Evolutionary conservation across 2,113 vertebrate species (phyloP).

Genomic region (Solea senegalensis): DNA sequence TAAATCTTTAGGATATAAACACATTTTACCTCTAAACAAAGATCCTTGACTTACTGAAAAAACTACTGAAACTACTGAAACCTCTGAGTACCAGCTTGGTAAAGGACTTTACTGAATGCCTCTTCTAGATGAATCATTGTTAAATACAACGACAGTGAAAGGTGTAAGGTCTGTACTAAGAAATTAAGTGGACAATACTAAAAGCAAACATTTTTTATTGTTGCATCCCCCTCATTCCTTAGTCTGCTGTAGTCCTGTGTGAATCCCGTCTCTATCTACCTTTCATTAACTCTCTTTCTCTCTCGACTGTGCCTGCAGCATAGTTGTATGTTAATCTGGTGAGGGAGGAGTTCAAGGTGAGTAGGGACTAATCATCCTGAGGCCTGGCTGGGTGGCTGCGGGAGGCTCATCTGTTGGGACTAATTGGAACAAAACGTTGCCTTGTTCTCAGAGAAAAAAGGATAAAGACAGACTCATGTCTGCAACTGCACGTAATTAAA

Average conservation of each 20-base stretch:
- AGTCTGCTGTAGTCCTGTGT: neutral
- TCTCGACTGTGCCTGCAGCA: slow-evolving; percentile 53
- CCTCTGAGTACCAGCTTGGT: too few relatives aligned
- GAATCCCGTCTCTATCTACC: neutral
- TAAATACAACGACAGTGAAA: too few relatives aligned
- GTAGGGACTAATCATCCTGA: slow-evolving; percentile 63
- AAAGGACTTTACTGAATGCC: too few relatives aligned
- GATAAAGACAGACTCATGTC: slow-evolving; percentile 50
- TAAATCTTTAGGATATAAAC: too few relatives aligned
- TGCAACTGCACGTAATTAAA: slow-evolving; percentile 56
- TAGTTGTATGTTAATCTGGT: slow-evolving; percentile 49
- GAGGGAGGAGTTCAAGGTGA: slow-evolving; percentile 57
- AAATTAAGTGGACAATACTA: too few relatives aligned
- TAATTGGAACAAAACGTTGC: slow-evolving; percentile 79
- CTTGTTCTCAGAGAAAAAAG: slow-evolving; percentile 52
- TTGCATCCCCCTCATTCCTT: neutral
- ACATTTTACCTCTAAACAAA: too few relatives aligned
- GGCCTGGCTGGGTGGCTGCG: slow-evolving; percentile 58
- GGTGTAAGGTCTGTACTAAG: too few relatives aligned
- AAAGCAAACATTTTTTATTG: too few relatives aligned
- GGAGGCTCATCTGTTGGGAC: slow-evolving; percentile 59
- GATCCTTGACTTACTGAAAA: too few relatives aligned
- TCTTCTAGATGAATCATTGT: too few relatives aligned
- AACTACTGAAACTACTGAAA: too few relatives aligned
- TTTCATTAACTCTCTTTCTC: neutral